Base-by-base conservation (phyloP, 2,888 invertebrate genomes). In the Microplitis deprimator region DNA sequence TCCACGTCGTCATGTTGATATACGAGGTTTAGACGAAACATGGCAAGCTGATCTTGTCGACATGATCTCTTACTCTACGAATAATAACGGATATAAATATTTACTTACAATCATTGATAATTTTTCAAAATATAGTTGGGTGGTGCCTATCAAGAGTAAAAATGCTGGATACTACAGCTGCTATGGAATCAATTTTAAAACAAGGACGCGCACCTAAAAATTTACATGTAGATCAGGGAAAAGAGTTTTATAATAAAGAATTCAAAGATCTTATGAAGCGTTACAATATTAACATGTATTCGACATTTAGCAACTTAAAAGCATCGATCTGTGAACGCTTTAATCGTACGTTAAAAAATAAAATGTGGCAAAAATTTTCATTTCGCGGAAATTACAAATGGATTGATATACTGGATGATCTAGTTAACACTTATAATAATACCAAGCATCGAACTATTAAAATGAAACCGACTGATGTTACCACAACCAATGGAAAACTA, bases 41-140 rank as follows among this genome's bases (percentile, higher is more conserved):
- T 90, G 88, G 89, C 90, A 90, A 78, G 87, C 87, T 13, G 90
- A 91, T 85, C 83, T 90, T 6, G 88, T 87, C 13, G 86, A 87
- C 78, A 86, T 89, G 86, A 77, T 77, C 41, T 73, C 79, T 38
- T 87, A 85, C 84, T 69, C 86, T 10, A 77, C 77, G 61, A 78
- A 84, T 38, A 90, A 89, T 62, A 86, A 84, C 13, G 84, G 84
- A 5, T 85, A 81, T 77, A 84, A 85, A 77, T 89, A 85, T 76
- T 79, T 90, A 61, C 20, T 90, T 75, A 85, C 86, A 8, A 82
- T 88, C 16, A 8, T 61, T 61, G n/a, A 61, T n/a, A 61, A n/a
- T 61, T 61, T 7, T 61, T 61, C n/a, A n/a, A 8, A 61, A n/a
- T 61, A 61, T 5, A 17, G 16, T 8, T 61, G 61, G 61, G 61